Conservation (phyloP, 2,888 invertebrate genomes). For the Drosophila gaucha region DNA sequence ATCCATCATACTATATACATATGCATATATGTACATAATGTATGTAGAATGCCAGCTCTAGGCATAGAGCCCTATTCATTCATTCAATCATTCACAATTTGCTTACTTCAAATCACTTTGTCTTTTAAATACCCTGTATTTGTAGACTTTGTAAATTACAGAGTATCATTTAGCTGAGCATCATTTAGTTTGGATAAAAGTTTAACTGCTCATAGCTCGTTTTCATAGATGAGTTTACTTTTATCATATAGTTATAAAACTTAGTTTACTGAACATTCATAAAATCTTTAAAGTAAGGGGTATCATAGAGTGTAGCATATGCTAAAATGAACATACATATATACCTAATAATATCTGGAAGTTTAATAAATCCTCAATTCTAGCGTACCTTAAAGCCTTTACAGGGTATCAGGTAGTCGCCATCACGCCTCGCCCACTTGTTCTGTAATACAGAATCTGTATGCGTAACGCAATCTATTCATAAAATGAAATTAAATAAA, state of each 20-base stretch:
- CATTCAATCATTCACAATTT: slow-evolving; percentile 34
- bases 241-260: no score
- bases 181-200: not conserved
- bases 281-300: not conserved
- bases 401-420: slow-evolving; percentile 17
- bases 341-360: no score
- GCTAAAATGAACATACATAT: no score
- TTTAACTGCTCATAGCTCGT: no score
- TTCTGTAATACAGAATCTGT: slow-evolving; percentile 55
- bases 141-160: no score
- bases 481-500: slow-evolving; percentile 80
- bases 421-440: not conserved
- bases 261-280: no score
- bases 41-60: slow-evolving; percentile 11
- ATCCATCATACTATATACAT: slow-evolving; percentile 26
- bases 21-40: not conserved
- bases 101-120: slow-evolving; percentile 44
- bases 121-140: slow-evolving; percentile 23
- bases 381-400: not conserved
- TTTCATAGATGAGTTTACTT: no score
- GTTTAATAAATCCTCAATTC: no score
- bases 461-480: slow-evolving; percentile 82
- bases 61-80: slow-evolving; percentile 27
- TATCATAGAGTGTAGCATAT: not conserved
- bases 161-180: not conserved